These are phyloP conservation scores for Riptortus pedestris DNA, from an alignment of 1,140 invertebrate species.

Conservation along the genomic window DNA sequence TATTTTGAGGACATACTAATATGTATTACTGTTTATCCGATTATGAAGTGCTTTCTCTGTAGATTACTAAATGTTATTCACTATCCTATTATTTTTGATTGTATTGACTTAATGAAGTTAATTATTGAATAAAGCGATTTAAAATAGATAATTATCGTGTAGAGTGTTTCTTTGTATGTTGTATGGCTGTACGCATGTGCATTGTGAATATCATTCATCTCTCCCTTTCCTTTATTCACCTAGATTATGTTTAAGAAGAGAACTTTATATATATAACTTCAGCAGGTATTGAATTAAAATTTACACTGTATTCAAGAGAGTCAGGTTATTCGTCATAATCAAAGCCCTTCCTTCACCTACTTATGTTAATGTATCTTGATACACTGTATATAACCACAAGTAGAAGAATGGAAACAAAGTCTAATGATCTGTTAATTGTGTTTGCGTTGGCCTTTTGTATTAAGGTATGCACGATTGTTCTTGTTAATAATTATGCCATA, in stretches of 20 bases:
- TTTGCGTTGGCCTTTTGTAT: background rate
- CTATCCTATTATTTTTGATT: too few species aligned
- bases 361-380: background rate
- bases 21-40: too few species aligned
- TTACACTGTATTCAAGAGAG: too few species aligned
- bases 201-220: background rate
- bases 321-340: too few species aligned
- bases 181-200: background rate
- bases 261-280: too few species aligned
- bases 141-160: background rate
- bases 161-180: background rate
- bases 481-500: background rate
- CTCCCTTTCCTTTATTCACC: background rate
- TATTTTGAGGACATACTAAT: too few species aligned
- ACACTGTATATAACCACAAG: constrained; percentile 13
- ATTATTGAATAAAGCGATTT: background rate
- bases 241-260: too few species aligned
- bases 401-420: background rate
- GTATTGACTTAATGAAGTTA: too few species aligned
- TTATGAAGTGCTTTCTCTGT: too few species aligned
- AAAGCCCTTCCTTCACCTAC: too few species aligned
- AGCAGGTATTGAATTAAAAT: too few species aligned
- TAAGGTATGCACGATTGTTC: constrained; percentile 3
- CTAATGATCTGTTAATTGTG: background rate
- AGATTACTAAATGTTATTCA: too few species aligned